These are phyloP conservation scores for Orycteropus afer DNA, from an alignment of 2,113 vertebrate species.

Conservation along the genomic window DNA sequence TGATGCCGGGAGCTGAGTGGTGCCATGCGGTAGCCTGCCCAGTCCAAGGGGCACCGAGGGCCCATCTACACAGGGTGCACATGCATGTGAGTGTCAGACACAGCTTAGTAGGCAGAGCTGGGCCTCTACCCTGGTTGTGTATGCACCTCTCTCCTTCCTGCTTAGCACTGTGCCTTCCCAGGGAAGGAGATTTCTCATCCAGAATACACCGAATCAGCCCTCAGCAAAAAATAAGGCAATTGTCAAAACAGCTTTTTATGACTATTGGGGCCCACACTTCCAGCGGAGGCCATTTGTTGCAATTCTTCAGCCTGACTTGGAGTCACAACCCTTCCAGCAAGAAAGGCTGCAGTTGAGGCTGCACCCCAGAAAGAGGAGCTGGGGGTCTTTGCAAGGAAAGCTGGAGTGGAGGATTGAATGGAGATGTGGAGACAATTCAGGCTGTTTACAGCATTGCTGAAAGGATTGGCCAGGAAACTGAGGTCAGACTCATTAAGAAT, in stretches of 20 bases:
- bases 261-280: conserved; percentile 74
- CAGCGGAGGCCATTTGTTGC: conserved; percentile 26
- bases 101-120: background rate
- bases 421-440: background rate
- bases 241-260: conserved; percentile 84
- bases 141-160: conserved; percentile 46
- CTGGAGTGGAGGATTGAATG: accelerated
- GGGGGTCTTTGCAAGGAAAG: background rate
- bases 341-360: background rate
- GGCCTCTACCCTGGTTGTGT: conserved; percentile 49
- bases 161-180: conserved; percentile 61
- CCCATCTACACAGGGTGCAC: background rate
- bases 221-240: conserved; percentile 80
- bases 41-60: background rate
- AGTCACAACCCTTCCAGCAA: background rate
- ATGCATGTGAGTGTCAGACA: accelerated
- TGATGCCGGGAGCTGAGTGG: background rate
- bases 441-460: background rate
- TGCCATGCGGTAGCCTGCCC: background rate
- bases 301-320: background rate
- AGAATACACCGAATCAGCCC: background rate
- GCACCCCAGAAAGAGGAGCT: background rate
- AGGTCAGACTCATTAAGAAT: background rate
- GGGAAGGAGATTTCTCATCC: conserved; percentile 77
- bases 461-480: background rate